Percentiles rank a stretch among this genome's conserved stretches.
phyloP scores from a whole-genome alignment of 2,797 vertebrate species.

The Spondyliosoma cantharus region DNA sequence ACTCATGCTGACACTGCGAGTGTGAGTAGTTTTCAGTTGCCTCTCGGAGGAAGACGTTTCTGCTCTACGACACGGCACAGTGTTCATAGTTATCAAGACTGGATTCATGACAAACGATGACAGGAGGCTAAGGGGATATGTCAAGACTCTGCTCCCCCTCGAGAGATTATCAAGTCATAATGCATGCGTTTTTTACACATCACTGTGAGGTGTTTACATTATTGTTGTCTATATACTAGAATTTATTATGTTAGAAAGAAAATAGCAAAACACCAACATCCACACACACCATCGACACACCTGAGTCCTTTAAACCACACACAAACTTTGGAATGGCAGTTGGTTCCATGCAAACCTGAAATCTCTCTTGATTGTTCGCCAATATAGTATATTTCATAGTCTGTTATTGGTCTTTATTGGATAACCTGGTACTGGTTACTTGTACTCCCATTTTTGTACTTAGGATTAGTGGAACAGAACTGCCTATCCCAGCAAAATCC shows the following conservation, averaged over 20 bases:
- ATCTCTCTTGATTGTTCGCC: conserved; percentile 72
- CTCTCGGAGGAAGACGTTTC: conserved; percentile 83
- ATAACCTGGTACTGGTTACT: conserved; percentile 48
- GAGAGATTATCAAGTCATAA: conserved; percentile 81
- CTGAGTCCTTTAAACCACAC: conserved; percentile 80
- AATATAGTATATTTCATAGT: conserved; percentile 41
- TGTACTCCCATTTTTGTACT: conserved; percentile 36
- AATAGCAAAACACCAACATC: conserved; percentile 79
- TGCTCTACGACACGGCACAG: conserved; percentile 83
- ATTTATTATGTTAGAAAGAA: conserved; percentile 78
- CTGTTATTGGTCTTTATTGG: conserved; percentile 49
- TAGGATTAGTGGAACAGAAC: conserved; percentile 57
- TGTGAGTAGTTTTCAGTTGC: conserved; percentile 79
- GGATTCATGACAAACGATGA: conserved; percentile 75
- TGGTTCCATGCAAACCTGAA: conserved; percentile 81
- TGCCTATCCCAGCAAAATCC: conserved; percentile 60
- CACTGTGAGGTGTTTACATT: conserved; percentile 84
- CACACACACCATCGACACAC: conserved; percentile 78
- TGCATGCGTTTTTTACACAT: conserved; percentile 83
- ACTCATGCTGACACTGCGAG: conserved; percentile 78
- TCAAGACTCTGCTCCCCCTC: conserved; percentile 69
- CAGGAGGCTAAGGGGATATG: conserved; percentile 73
- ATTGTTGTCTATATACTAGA: conserved; percentile 79
- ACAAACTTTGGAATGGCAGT: conserved; percentile 79
- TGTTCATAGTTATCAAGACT: conserved; percentile 79